Base-by-base conservation (phyloP, 2,888 invertebrate genomes). In the Phania funesta region DNA sequence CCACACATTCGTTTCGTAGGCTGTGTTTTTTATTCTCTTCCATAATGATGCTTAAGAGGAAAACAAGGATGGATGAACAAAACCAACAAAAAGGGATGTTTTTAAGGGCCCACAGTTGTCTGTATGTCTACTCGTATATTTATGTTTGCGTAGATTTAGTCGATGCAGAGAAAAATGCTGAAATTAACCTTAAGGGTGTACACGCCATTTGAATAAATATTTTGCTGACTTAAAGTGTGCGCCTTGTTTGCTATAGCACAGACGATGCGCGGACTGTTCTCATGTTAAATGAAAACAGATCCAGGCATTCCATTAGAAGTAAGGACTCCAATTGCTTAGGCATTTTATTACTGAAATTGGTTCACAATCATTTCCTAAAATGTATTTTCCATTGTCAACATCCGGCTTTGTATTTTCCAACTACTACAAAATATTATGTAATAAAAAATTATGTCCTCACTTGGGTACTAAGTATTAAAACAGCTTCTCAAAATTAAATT, bases 131-230 rank as follows among this genome's bases (percentile, higher is more conserved):
- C 24, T 24, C 46, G 0, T 29, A 2, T 32, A 11, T 65, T 18
- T 32, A 3, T 50, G 6, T 41, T 16, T 60, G 18, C 26, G 52
- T 29, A 50, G n/a, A n/a, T 62, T 44, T 50, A 60, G 13, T 44
- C 7, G 24, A 24, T 56, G 20, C 22, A 58, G 80, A 86, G 86
- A 71, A 71, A 68, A 64, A 64, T 52, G 80, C 84, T 86, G 86
- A 89, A 89, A 88, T 89, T 88, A 89, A 89, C 89, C 87, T 87
- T 87, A 85, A 80, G 86, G 85, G 85, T 86, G 86, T 60, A 84
- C 83, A 87, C 86, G 87, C 87, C 86, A 89, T 89, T 89, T 88
- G 87, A 89, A 89, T 88, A 89, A 87, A 89, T 82, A 80, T 83
- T 79, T 60, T 79, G 78, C 76, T 83, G 85, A 82, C 80, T 79